Evolutionary conservation across 1,140 invertebrate species (phyloP).

Genomic region (Zaprionus camerounensis): DNA sequence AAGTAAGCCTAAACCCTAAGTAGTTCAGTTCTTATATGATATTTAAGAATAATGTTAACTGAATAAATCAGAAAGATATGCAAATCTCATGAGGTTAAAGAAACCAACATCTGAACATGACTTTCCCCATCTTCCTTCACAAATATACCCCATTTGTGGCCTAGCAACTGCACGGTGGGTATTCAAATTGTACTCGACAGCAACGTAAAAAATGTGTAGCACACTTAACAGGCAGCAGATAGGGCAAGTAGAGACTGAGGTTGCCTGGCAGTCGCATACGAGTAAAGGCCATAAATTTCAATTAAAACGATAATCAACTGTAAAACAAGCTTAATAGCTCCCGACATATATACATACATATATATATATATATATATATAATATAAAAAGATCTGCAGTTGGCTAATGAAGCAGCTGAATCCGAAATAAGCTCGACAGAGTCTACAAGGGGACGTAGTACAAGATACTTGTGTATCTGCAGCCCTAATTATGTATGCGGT

Average conservation of each 20-base stretch:
- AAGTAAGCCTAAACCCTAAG: no score
- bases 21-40: neutral
- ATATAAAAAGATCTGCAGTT: constrained; percentile 16
- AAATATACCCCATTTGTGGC: neutral
- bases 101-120: neutral
- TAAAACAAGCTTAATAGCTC: constrained; percentile 38
- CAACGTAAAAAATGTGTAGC: constrained; percentile 57
- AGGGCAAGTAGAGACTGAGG: neutral
- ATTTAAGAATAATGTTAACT: neutral
- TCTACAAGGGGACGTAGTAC: neutral
- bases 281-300: constrained; percentile 73
- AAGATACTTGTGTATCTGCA: constrained; percentile 28
- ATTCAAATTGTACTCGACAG: constrained; percentile 6
- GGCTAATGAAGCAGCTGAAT: constrained; percentile 35
- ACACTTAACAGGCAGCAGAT: constrained; percentile 49
- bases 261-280: constrained; percentile 19
- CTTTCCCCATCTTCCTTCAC: neutral
- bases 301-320: constrained; percentile 67
- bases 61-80: neutral
- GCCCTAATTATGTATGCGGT: constrained; percentile 30
- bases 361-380: neutral
- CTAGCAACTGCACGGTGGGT: neutral
- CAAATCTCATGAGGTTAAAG: neutral
- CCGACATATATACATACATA: neutral
- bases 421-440: neutral